phyloP scores from a whole-genome alignment of 1,140 invertebrate species.

The Zaprionus vittiger region DNA sequence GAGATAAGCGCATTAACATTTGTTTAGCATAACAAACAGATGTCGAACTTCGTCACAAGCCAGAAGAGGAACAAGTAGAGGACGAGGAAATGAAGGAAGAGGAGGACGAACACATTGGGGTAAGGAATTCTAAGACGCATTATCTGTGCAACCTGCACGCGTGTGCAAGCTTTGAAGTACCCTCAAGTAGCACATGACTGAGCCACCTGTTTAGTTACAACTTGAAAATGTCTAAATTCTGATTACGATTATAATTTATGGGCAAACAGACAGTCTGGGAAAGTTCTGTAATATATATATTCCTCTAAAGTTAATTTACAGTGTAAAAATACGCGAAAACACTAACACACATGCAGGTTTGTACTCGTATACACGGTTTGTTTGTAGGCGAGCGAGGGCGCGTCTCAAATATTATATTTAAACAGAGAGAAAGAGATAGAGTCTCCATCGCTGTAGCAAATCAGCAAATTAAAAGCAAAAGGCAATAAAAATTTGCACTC shows the following conservation, averaged over 20 bases:
- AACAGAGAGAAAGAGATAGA: neutral
- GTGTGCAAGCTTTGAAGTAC: slow-evolving; percentile 24
- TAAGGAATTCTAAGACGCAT: slow-evolving; percentile 30
- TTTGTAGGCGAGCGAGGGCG: neutral
- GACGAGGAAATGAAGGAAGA: neutral
- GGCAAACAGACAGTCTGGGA: neutral
- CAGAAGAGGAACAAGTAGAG: neutral
- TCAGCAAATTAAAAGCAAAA: slow-evolving; percentile 6
- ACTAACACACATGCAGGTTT: neutral
- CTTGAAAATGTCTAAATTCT: slow-evolving; percentile 5
- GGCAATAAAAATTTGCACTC: neutral
- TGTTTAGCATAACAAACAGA: slow-evolving; percentile 37
- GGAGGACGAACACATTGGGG: neutral
- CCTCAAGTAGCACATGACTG: slow-evolving; percentile 21
- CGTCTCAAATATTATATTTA: slow-evolving; percentile 9
- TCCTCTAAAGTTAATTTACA: neutral
- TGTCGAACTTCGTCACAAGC: slow-evolving; percentile 51
- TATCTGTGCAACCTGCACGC: slow-evolving; percentile 3
- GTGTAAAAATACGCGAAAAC: neutral
- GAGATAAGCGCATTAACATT: slow-evolving; percentile 64
- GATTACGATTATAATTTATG: slow-evolving; percentile 31
- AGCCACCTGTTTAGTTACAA: neutral
- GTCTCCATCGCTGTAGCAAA: neutral
- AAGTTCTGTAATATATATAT: slow-evolving; percentile 12
- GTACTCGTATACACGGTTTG: slow-evolving; percentile 8